Conservation (phyloP, 2,888 invertebrate species). For the Drosophila differens region DNA sequence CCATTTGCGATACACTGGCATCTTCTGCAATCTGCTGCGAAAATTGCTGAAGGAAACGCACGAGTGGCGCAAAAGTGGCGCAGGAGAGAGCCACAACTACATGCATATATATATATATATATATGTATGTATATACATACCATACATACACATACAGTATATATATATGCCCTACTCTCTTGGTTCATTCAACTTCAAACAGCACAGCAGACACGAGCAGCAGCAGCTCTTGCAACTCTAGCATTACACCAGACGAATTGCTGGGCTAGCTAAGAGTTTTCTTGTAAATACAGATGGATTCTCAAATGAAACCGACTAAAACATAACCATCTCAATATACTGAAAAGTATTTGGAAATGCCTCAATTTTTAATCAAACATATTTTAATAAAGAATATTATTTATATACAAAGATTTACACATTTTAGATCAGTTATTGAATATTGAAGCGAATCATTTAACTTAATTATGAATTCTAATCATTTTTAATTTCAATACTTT, state of each 20-base stretch:
- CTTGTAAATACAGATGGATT: background rate
- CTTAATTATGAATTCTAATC: background rate
- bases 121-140: background rate
- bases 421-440: background rate
- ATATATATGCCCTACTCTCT: slow-evolving; percentile 68
- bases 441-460: background rate
- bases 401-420: background rate
- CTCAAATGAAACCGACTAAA: background rate
- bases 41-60: slow-evolving; percentile 81
- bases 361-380: background rate
- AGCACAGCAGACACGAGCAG: slow-evolving; percentile 29
- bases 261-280: no score
- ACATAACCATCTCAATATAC: background rate
- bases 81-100: slow-evolving; percentile 31
- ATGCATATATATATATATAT: background rate
- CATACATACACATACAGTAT: background rate
- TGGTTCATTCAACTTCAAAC: slow-evolving; percentile 75
- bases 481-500: background rate
- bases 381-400: background rate
- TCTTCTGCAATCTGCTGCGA: slow-evolving; percentile 64
- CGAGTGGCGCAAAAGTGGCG: slow-evolving; percentile 69
- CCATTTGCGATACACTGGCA: slow-evolving; percentile 68
- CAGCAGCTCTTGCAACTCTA: slow-evolving; percentile 11
- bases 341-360: background rate
- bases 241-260: slow-evolving; percentile 38